These are phyloP conservation scores for Patella depressa DNA, from an alignment of 2,888 invertebrate species.

Conservation along the genomic window DNA sequence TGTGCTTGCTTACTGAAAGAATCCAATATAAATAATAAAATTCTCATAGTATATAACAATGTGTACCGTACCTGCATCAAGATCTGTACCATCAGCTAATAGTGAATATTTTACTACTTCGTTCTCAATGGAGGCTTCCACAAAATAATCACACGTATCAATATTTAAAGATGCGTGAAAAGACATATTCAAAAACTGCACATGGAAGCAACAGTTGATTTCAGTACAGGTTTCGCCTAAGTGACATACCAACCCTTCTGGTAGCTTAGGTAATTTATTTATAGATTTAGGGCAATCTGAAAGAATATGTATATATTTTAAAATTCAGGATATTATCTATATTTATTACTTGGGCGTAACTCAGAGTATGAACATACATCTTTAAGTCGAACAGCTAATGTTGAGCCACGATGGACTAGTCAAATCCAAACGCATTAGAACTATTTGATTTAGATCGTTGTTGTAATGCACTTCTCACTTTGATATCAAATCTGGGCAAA, in stretches of 20 bases:
- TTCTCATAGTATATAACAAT: too few relatives aligned
- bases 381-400: too few relatives aligned
- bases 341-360: too few relatives aligned
- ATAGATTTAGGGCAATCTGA: conserved; percentile 24
- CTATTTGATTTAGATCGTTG: background rate
- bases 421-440: background rate
- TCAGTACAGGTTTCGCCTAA: conserved; percentile 36
- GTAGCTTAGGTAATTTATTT: conserved; percentile 30
- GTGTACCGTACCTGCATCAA: background rate
- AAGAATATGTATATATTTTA: background rate
- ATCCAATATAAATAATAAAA: too few relatives aligned
- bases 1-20: too few relatives aligned
- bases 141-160: conserved; percentile 31
- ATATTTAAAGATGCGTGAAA: conserved; percentile 30
- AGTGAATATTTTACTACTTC: conserved; percentile 8
- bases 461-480: background rate
- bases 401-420: background rate
- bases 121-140: conserved; percentile 26
- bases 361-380: too few relatives aligned
- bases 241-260: conserved; percentile 33
- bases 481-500: too few relatives aligned
- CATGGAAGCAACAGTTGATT: conserved; percentile 41
- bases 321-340: too few relatives aligned
- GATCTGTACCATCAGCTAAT: background rate
- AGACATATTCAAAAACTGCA: conserved; percentile 27